Percentiles rank a stretch among this genome's conserved stretches.
Evolutionary conservation across 2,113 vertebrate genomes (phyloP).

Genomic region (Potamarius usumacintae): DNA sequence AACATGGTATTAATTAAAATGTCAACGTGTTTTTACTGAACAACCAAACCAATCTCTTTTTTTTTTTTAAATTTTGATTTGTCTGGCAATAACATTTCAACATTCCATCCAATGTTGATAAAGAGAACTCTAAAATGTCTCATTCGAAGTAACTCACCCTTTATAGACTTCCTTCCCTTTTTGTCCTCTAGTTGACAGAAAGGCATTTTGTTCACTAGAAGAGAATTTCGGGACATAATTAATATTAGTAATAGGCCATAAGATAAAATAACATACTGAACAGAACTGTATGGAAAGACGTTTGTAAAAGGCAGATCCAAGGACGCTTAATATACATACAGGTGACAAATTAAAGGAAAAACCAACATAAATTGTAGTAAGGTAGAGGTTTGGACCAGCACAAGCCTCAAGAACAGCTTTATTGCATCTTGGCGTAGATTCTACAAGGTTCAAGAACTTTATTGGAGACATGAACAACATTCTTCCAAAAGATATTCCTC

Average conservation of each 20-base stretch:
- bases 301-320: neutral
- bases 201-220: constrained; percentile 77
- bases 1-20: neutral
- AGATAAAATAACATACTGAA: neutral
- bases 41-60: neutral
- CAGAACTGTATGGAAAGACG: neutral
- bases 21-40: constrained; percentile 26
- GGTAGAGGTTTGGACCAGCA: neutral
- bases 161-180: constrained; percentile 66
- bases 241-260: neutral
- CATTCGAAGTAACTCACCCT: constrained; percentile 60
- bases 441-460: neutral
- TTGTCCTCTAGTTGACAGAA: constrained; percentile 77
- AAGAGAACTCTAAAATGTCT: constrained; percentile 20
- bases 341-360: neutral
- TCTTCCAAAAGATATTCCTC: neutral
- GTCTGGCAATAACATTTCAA: constrained; percentile 24
- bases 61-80: neutral
- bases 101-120: constrained; percentile 26
- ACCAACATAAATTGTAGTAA: neutral
- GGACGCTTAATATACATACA: neutral
- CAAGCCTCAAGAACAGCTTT: neutral
- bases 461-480: neutral
- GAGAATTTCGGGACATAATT: constrained; percentile 15
- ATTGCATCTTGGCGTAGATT: neutral